Evolutionary conservation across 2,797 vertebrate genomes (phyloP).

Genomic region (Chlorospingus flavigularis): DNA sequence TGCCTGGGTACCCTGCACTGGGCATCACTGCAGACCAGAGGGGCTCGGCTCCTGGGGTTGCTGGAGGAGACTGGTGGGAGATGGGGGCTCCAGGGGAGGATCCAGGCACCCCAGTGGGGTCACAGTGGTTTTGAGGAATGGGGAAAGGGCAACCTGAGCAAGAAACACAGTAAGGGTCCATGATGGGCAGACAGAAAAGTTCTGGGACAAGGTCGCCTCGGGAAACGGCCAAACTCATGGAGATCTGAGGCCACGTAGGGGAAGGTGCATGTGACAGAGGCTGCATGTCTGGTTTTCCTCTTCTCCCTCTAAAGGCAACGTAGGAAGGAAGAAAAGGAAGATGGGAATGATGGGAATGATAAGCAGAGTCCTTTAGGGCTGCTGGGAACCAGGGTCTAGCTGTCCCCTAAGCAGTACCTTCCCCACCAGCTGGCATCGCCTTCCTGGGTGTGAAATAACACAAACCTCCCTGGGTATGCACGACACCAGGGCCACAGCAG

Average conservation of each 20-base stretch:
- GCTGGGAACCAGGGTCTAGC: not conserved
- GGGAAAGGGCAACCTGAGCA: not conserved
- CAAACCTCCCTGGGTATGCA: not conserved
- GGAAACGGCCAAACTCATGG: not conserved
- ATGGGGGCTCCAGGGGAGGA: not conserved
- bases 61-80: not conserved
- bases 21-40: not conserved
- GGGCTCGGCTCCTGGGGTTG: not conserved
- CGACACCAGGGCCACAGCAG: not conserved
- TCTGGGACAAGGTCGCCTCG: not conserved
- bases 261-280: not conserved
- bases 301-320: not conserved
- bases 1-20: not conserved
- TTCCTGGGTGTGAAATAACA: not conserved
- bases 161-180: not conserved
- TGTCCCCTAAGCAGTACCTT: fast-evolving
- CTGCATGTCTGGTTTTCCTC: not conserved
- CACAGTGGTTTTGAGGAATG: not conserved
- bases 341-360: not conserved
- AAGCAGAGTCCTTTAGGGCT: not conserved
- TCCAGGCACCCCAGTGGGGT: not conserved
- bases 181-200: not conserved
- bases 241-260: not conserved
- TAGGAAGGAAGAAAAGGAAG: not conserved
- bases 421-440: not conserved